A percentile compares a stretch with the other conserved stretches of the same genome.
Evolutionary conservation across 2,113 vertebrate genomes (phyloP).

Genomic region (Sitta europaea): DNA sequence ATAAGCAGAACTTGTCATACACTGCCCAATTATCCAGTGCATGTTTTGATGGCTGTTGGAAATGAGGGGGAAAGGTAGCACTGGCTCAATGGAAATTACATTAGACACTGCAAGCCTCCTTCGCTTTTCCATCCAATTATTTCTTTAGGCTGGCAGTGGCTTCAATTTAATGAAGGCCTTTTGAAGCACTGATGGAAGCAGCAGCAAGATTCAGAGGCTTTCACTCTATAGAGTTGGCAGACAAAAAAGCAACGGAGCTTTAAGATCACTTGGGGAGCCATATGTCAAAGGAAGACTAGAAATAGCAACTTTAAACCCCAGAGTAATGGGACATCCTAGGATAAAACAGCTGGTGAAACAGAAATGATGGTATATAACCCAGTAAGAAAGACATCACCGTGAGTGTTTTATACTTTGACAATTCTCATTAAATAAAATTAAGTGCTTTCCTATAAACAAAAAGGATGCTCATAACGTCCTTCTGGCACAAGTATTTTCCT

Average conservation of each 20-base stretch:
- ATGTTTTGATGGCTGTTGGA: neutral
- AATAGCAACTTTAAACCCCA: conserved; percentile 56
- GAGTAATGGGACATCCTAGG: neutral
- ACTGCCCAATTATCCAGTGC: neutral
- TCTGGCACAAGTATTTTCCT: conserved; percentile 62
- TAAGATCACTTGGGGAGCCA: conserved; percentile 24
- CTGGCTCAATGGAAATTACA: neutral
- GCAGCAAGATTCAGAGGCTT: conserved; percentile 33
- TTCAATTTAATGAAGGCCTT: conserved; percentile 19
- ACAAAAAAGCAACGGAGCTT: neutral
- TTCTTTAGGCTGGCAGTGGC: conserved; percentile 8
- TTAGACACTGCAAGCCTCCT: neutral
- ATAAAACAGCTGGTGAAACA: conserved; percentile 7
- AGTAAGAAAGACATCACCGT: conserved; percentile 62
- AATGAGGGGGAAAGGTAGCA: neutral
- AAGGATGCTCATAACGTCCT: conserved; percentile 36
- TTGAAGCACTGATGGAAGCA: conserved; percentile 1
- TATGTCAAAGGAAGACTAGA: conserved; percentile 50
- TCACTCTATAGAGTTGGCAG: neutral
- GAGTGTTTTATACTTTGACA: conserved; percentile 58
- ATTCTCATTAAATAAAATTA: conserved; percentile 67
- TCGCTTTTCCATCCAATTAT: neutral
- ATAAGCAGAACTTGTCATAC: neutral
- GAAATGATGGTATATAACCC: conserved; percentile 59
- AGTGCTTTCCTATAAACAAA: conserved; percentile 71